These are phyloP conservation scores for Notospermus geniculatus DNA, from an alignment of 1,140 invertebrate species.

Conservation along the genomic window DNA sequence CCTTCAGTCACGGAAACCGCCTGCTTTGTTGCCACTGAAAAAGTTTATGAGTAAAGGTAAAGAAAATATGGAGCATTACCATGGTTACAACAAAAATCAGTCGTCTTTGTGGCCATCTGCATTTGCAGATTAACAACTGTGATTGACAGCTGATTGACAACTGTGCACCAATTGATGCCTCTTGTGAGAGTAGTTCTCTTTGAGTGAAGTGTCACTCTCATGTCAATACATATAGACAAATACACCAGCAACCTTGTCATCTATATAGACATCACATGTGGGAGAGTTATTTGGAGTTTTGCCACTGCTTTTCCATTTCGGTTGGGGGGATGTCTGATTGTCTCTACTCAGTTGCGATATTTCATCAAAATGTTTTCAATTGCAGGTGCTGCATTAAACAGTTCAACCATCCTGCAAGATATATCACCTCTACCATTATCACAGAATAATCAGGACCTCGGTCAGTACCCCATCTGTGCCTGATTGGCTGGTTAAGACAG, in stretches of 20 bases:
- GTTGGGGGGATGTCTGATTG: not conserved
- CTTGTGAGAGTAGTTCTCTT: too few species aligned
- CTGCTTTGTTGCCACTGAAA: conserved; percentile 64
- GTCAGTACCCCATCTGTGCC: not conserved
- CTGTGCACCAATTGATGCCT: too few species aligned
- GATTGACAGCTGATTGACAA: too few species aligned
- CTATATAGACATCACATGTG: not conserved
- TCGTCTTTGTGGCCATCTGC: too few species aligned
- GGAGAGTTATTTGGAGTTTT: not conserved
- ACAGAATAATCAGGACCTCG: not conserved
- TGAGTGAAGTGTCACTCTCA: too few species aligned
- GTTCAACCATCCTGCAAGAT: not conserved
- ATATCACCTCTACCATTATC: not conserved
- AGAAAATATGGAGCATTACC: too few species aligned
- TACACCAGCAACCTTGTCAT: not conserved
- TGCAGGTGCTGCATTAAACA: not conserved
- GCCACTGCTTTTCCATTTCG: not conserved
- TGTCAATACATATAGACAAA: too few species aligned
- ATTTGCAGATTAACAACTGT: too few species aligned
- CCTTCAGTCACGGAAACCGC: conserved; percentile 68
- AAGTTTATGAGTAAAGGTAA: conserved; percentile 1
- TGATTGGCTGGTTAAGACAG: not conserved
- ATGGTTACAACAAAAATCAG: too few species aligned
- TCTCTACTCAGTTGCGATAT: not conserved
- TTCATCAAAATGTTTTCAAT: not conserved